Evolutionary conservation across 2,888 invertebrate genomes (phyloP), one percentile per base, ranked within the genome.

Genomic region (Shargacucullia verbasci): DNA sequence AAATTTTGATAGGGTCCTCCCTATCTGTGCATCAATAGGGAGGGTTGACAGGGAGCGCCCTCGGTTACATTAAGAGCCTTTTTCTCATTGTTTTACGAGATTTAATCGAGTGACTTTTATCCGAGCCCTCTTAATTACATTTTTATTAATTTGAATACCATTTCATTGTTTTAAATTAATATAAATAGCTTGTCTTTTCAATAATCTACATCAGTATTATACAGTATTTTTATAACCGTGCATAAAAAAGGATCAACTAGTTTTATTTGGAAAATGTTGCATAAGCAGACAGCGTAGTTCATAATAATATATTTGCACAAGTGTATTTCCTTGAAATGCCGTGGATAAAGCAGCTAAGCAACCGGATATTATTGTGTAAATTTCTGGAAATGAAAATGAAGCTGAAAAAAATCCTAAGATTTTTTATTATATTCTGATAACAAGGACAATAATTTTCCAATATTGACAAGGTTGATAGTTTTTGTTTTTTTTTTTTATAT

Each of bases 1-100:
- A 83, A 84, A 86, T 85, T 83, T 85, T 84, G 81, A 83, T 86
- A 81, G 77, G 79, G 73, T 74, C 64, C 59, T 78, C 77, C 75
- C 75, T 85, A 83, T 83, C 83, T 81, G 76, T 81, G 79, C 80
- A 83, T 81, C 83, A 83, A 81, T 81, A 78, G 74, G 78, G 73
- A 77, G 78, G 81, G 70, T 78, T 77, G 78, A 76, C 80, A 74
- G 76, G 62, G 69, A 76, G 76, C 65, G 54, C 76, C 79, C 79
- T 77, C 68, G 59, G 59, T 69, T 76, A 78, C 76, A 81, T 80
- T 80, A 79, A 76, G 77, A 73, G 71, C 76, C 75, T 77, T 79
- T 55, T 77, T 60, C 60, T 72, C 76, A 82, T 84, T 84, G 82
- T 83, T 82, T 81, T 80, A 83, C 76, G 77, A 77, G 70, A 73